A percentile compares a stretch with the other conserved stretches of the same genome.
Conservation (phyloP, 2,888 invertebrate genomes). For the Hirtodrosophila duncani region DNA sequence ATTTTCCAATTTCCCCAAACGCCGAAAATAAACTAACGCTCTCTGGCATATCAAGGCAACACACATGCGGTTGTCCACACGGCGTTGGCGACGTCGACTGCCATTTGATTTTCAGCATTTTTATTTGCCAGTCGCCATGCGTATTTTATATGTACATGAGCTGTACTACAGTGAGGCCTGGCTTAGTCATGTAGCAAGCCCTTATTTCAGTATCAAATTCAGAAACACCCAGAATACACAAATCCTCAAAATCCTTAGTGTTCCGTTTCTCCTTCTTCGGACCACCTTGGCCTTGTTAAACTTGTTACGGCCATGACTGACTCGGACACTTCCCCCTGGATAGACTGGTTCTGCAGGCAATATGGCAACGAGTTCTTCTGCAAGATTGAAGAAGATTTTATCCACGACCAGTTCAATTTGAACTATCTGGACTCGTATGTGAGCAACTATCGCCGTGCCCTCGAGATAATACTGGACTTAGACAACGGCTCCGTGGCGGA, state of each 20-base stretch:
- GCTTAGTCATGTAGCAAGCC: constrained; percentile 2
- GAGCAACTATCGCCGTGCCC: constrained; percentile 98
- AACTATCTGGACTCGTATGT: constrained; percentile 99
- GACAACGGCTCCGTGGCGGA: constrained; percentile 85
- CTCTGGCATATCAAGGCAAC: constrained; percentile 35
- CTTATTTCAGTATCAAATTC: too few species aligned
- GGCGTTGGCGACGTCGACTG: constrained; percentile 16
- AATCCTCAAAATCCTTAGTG: too few species aligned
- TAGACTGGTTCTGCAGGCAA: constrained; percentile 98
- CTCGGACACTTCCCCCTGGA: constrained; percentile 99
- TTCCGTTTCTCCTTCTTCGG: too few species aligned
- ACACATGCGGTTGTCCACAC: constrained; percentile 43
- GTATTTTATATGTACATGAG: constrained; percentile 36
- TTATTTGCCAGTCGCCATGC: constrained; percentile 51
- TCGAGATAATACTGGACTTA: constrained; percentile 99
- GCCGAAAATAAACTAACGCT: constrained; percentile 46
- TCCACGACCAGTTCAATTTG: constrained; percentile 99
- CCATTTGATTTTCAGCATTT: constrained; percentile 49
- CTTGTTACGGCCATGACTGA: constrained; percentile 98
- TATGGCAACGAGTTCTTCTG: constrained; percentile 99
- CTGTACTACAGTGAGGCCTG: constrained; percentile 35
- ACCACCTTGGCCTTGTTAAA: too few species aligned
- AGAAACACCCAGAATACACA: too few species aligned
- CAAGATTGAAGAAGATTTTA: constrained; percentile 99
- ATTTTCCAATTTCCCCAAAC: constrained; percentile 62